A percentile compares a stretch with the other conserved stretches of the same genome.
Conservation (phyloP, 1,140 invertebrate genomes). For the Bombus confusus region DNA sequence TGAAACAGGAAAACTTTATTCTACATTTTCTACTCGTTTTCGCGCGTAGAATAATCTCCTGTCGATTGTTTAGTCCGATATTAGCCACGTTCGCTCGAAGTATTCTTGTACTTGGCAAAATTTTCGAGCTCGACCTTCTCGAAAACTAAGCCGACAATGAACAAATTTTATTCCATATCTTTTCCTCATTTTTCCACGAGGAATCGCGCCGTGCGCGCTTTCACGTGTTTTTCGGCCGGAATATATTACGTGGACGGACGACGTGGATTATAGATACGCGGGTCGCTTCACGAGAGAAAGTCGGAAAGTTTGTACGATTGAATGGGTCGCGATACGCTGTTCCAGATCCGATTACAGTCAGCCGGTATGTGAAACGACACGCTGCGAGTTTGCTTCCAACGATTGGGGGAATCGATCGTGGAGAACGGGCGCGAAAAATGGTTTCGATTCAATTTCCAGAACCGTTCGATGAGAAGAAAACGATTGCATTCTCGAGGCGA, state of each 20-base stretch:
- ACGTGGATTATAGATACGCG: background rate
- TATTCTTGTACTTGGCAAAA: no score
- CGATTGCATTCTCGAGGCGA: background rate
- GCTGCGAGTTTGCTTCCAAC: background rate
- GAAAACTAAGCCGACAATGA: no score
- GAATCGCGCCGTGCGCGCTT: no score
- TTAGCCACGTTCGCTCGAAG: no score
- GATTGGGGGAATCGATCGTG: background rate
- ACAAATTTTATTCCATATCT: no score
- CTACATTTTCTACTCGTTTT: no score
- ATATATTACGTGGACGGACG: no score
- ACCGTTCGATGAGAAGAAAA: background rate
- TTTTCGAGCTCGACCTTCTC: background rate
- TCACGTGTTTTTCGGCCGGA: background rate
- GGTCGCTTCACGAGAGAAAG: constrained; percentile 22
- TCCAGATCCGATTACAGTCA: constrained; percentile 25
- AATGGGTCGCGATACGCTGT: background rate
- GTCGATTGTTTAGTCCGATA: no score
- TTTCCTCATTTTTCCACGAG: no score
- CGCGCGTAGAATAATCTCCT: no score
- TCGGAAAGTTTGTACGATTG: constrained; percentile 18
- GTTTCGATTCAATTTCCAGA: background rate
- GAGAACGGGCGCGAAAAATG: background rate
- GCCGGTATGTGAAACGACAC: background rate
- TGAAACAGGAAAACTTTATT: no score